Base-by-base conservation (phyloP, 1,140 invertebrate species). In the Lasioglossum albipes region DNA sequence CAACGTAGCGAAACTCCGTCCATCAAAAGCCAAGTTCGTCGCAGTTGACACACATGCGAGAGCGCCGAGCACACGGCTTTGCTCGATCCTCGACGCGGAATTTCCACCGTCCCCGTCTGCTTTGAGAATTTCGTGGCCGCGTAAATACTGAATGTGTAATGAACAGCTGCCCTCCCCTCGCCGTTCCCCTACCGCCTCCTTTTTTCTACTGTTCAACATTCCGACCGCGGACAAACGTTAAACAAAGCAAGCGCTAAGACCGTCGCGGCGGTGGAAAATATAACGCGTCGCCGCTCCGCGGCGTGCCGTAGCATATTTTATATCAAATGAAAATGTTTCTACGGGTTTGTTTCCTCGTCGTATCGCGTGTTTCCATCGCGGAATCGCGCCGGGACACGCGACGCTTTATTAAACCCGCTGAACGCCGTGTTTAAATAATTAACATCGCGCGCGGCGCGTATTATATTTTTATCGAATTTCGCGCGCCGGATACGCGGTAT, bases 361-460 rank as follows among this genome's bases (percentile, higher is more conserved):
- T 36, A 71, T 76, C 68, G 73, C 57, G 36, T 52, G 65, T 72
- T 74, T 62, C 27, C 22, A 59, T 45, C 68, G 67, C 27, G 76
- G 42, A 62, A 76, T 78, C 84, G 71, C 65, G 76, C 57, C 59
- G 31, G 36, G 31, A 75, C 67, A 75, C 62, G 64, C 73, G 82
- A 77, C 76, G 75, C 64, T 84, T 77, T 77, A 79, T 81, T 80
- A 84, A 84, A 70, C 61, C 57, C 31, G 7, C 49, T 61, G 64
- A 62, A 73, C 83, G 80, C 74, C 54, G 61, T 57, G 79, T 82
- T 84, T 82, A 82, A 85, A 85, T 84, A 85, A 85, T 81, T 82
- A 84, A 59, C 57, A n/a, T 59, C 7, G 52, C 69, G 49, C 65
- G 49, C 20, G 69, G 27, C 22, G 69, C 42, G 18, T 22, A 77